A percentile compares a stretch with the other conserved stretches of the same genome.
These are phyloP conservation scores for Antheraea pernyi DNA, from an alignment of 1,140 invertebrate species.

Conservation along the genomic window DNA sequence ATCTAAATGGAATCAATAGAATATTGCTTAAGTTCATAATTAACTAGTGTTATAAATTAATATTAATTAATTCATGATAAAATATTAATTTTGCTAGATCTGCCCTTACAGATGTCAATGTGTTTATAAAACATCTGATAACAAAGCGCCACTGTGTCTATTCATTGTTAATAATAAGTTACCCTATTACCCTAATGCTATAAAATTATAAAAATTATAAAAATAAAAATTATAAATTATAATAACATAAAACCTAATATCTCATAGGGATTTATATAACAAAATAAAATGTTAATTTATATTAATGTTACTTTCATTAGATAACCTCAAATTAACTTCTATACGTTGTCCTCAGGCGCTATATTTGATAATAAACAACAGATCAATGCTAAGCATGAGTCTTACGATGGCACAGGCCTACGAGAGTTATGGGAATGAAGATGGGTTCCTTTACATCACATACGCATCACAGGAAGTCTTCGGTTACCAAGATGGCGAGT, in stretches of 20 bases:
- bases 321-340: background rate
- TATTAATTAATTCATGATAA: background rate
- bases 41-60: background rate
- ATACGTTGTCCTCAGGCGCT: conserved; percentile 82
- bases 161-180: background rate
- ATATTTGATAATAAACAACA: conserved; percentile 90
- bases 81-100: background rate
- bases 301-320: too few species aligned
- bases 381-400: conserved; percentile 89
- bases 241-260: too few species aligned
- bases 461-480: conserved; percentile 95
- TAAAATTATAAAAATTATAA: background rate
- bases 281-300: too few species aligned
- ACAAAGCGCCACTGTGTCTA: background rate
- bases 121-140: conserved; percentile 4
- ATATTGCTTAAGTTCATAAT: conserved; percentile 5
- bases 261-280: too few species aligned
- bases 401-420: conserved; percentile 90
- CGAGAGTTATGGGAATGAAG: conserved; percentile 85
- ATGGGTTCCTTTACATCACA: conserved; percentile 92
- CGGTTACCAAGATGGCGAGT: conserved; percentile 79
- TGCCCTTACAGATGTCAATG: background rate
- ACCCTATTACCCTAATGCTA: background rate
- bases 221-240: too few species aligned
- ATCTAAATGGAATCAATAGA: background rate